Percentiles rank a stretch among this genome's conserved stretches.
Conservation (phyloP, 1,140 invertebrate genomes). For the Drosophila lacteicornis region DNA sequence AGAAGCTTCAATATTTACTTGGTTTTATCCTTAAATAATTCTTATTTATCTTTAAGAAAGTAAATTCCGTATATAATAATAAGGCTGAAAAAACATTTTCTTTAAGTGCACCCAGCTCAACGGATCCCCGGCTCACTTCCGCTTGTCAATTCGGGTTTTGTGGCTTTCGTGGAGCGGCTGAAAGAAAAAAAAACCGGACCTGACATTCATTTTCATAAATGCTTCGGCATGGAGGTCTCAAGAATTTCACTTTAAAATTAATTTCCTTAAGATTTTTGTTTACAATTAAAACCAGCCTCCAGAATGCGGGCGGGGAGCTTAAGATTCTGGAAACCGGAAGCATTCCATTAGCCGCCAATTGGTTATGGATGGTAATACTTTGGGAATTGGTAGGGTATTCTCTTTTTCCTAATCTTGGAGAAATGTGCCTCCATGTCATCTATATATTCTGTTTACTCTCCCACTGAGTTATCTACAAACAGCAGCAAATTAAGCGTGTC, state of each 20-base stretch:
- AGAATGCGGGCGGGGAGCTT: constrained; percentile 56
- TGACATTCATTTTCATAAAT: constrained; percentile 76
- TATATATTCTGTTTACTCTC: constrained; percentile 29
- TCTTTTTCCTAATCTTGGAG: constrained; percentile 17
- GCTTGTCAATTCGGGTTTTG: constrained; percentile 66
- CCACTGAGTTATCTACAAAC: constrained; percentile 53
- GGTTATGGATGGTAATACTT: constrained; percentile 44
- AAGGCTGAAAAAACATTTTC: background rate
- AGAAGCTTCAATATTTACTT: background rate
- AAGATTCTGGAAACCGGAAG: constrained; percentile 62
- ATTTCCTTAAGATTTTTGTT: constrained; percentile 72
- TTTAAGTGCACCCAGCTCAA: background rate
- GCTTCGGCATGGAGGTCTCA: constrained; percentile 31
- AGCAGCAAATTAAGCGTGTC: constrained; percentile 71
- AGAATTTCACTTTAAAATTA: constrained; percentile 78
- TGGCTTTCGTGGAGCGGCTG: constrained; percentile 57
- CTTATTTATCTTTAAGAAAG: no score
- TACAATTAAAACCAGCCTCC: constrained; percentile 52
- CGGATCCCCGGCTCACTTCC: constrained; percentile 56
- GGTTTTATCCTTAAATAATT: fast-evolving
- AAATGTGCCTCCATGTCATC: background rate
- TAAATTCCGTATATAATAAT: no score
- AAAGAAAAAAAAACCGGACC: constrained; percentile 22
- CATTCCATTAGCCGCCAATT: constrained; percentile 60
- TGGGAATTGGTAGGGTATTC: background rate